phyloP scores from a whole-genome alignment of 2,797 vertebrate genomes.

The Lagocephalus sceleratus region DNA sequence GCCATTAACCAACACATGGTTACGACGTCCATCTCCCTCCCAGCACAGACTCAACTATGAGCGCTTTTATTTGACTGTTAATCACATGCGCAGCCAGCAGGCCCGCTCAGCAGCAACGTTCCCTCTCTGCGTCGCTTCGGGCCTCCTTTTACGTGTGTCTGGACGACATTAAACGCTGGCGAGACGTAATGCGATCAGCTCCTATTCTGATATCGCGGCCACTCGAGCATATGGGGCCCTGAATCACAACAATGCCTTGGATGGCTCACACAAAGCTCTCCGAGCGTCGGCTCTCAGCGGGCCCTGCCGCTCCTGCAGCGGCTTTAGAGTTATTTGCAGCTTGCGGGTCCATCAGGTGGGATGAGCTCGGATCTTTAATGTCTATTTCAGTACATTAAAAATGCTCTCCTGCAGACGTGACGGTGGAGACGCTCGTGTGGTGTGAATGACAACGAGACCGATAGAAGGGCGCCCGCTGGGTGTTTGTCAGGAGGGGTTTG shows the following conservation, averaged over 20 bases:
- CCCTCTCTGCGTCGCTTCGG: background rate
- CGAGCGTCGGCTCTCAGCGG: background rate
- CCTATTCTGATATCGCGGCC: slow-evolving; percentile 2
- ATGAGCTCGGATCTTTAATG: too few relatives aligned
- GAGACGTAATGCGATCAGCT: slow-evolving; percentile 3
- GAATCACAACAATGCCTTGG: background rate
- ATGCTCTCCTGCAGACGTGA: too few relatives aligned
- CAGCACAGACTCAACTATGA: too few relatives aligned
- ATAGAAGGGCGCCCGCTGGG: too few relatives aligned
- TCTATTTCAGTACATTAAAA: too few relatives aligned
- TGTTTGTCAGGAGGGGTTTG: too few relatives aligned
- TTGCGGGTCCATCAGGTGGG: too few relatives aligned
- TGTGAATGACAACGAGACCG: too few relatives aligned
- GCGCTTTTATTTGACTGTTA: too few relatives aligned
- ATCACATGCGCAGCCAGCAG: too few relatives aligned
- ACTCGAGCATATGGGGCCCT: background rate
- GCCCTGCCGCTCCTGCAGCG: background rate
- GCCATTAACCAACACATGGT: slow-evolving; percentile 1
- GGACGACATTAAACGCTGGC: background rate
- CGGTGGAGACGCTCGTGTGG: too few relatives aligned
- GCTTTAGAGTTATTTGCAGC: background rate
- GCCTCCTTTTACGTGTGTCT: slow-evolving; percentile 1
- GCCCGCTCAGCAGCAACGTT: too few relatives aligned
- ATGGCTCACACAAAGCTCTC: background rate
- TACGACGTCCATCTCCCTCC: background rate